Conservation (phyloP, 1,140 invertebrate genomes). For the Heliconius melpomene region DNA sequence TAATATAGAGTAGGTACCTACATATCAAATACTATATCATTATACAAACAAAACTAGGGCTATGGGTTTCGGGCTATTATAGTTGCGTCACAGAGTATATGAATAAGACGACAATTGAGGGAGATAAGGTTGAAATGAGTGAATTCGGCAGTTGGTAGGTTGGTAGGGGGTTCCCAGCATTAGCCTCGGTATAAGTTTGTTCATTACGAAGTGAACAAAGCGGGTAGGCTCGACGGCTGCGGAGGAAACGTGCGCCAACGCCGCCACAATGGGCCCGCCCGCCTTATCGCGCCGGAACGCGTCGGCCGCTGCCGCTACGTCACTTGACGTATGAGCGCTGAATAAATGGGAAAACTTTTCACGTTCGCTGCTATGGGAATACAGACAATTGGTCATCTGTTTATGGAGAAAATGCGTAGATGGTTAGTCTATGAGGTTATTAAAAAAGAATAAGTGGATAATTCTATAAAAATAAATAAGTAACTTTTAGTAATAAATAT, state of each 20-base stretch:
- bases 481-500: no score
- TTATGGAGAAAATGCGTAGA: slow-evolving; percentile 30
- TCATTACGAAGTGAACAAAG: slow-evolving; percentile 76
- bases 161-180: slow-evolving; percentile 62
- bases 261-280: slow-evolving; percentile 68
- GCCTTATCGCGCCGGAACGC: slow-evolving; percentile 77
- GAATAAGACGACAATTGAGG: slow-evolving; percentile 57
- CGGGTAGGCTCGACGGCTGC: slow-evolving; percentile 71
- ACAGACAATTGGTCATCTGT: slow-evolving; percentile 76
- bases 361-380: slow-evolving; percentile 63
- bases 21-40: slow-evolving; percentile 59
- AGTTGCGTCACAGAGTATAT: slow-evolving; percentile 30
- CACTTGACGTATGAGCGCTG: slow-evolving; percentile 76
- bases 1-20: slow-evolving; percentile 53
- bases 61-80: slow-evolving; percentile 60
- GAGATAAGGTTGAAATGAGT: slow-evolving; percentile 64
- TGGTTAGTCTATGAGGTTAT: slow-evolving; percentile 13
- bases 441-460: background rate
- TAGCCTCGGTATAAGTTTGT: slow-evolving; percentile 78
- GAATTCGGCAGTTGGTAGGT: slow-evolving; percentile 65
- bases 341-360: slow-evolving; percentile 81
- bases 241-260: slow-evolving; percentile 78
- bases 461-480: background rate
- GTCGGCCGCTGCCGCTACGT: slow-evolving; percentile 47
- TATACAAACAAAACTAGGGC: slow-evolving; percentile 71